Evolutionary conservation across 2,888 invertebrate species (phyloP), one percentile per base, ranked within the genome.

Genomic region (Drosophila conformis): DNA sequence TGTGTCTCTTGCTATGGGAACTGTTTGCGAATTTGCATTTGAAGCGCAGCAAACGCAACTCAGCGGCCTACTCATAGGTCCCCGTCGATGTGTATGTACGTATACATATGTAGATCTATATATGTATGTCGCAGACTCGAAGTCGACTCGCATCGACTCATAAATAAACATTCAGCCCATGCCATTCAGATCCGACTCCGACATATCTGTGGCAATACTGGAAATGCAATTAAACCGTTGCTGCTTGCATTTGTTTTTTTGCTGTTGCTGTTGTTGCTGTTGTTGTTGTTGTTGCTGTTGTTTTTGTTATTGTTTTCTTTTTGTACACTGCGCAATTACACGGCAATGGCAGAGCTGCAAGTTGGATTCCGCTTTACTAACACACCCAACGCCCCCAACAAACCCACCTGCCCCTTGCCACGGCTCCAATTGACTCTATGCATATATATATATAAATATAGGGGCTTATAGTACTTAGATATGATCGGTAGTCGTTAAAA

Each of bases 121-220:
- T 63, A 46, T 52, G 18, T 63, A 11, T 40, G n/a, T 51, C n/a
- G 31, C n/a, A 31, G 60, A 25, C 27, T 54, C 35, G 64, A 66
- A 63, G 53, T 63, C 56, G 63, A 68, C 59, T 81, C 78, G 82
- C 62, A 79, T 69, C 68, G 60, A 67, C 74, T 82, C 85, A 82
- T 84, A 85, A 82, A 82, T 82, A 82, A 82, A 82, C 82, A 84
- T 82, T 64, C 74, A 64, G 61, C 38, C 77, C 65, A 59, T 36
- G 59, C 65, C 51, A 76, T 68, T 76, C 65, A 65, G 76, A 76
- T 76, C 58, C 68, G 73, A 76, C 76, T 40, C 38, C 38, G 38
- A 40, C 64, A 77, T 76, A 76, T 73, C 66, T 74, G 70, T 69
- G 67, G 78, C 77, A 73, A 77, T 59, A 69, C 62, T 73, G 65